Base-by-base conservation (phyloP, 2,113 vertebrate species). In the Notiomystis cincta region DNA sequence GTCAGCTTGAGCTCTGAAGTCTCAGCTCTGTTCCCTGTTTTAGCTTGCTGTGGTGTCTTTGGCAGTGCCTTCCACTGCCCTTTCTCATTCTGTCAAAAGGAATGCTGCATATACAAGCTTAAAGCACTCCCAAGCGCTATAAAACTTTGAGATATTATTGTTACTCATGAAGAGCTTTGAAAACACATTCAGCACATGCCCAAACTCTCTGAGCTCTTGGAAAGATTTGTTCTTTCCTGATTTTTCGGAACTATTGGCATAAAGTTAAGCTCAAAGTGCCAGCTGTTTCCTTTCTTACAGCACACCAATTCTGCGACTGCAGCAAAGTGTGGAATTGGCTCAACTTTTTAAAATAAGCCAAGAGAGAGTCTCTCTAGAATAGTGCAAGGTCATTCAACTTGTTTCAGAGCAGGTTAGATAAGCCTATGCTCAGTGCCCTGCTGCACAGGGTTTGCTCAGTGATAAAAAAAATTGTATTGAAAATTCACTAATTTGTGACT, bases 221-320 rank as follows among this genome's bases (percentile, higher is more conserved):
- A 89, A 95, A 89, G 64, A 60, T 75, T 78, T 84, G 27, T 93
- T 84, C 60, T 94, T 91, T 77, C 62, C 21, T 82, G n/a, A 35
- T 82, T 89, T 94, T 91, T 77, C 4, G 9, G 67, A 80, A 62
- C 79, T 67, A 23, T 10, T 94, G 82, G 64, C 90, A n/a, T 42
- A 64, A 6, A 78, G 75, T 51, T 37, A 77, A 78, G 42, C 67
- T 80, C 0, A 0, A 77, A 73, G 67, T 80, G 95, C 92, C 82
- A 93, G 64, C 75, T 51, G 1, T 79, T 94, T 93, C 42, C 54
- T 88, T 77, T 90, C 71, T 82, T 86, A 42, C 7, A 57, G 82
- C 64, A 67, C 51, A 67, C 53, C 76, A 47, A 54, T 94, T 88
- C 88, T 92, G 82, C 0, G 0, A 72, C 53, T 2, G 6, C 85